A percentile compares a stretch with the other conserved stretches of the same genome.
phyloP scores from a whole-genome alignment of 2,888 invertebrate species.

The Lycia hirtaria region DNA sequence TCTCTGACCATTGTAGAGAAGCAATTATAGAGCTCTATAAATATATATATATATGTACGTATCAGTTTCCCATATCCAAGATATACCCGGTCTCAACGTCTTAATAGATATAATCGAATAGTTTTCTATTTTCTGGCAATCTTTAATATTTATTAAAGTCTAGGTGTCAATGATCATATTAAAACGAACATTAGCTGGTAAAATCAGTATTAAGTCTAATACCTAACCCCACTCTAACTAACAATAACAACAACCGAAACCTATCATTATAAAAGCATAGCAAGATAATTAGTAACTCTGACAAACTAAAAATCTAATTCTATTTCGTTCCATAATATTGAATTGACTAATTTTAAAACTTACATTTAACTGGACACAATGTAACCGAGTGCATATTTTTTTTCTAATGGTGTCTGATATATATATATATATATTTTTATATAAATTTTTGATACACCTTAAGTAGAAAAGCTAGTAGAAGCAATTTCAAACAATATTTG shows the following conservation, averaged over 20 bases:
- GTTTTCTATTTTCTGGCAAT: not conserved
- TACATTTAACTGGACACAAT: constrained; percentile 73
- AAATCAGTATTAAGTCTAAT: constrained; percentile 54
- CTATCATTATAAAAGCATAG: constrained; percentile 66
- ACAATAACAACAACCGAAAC: constrained; percentile 70
- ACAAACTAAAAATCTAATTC: constrained; percentile 57
- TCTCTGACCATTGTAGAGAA: too few relatives aligned
- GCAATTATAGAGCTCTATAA: too few relatives aligned
- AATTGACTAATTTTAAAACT: constrained; percentile 78
- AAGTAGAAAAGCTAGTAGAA: constrained; percentile 69
- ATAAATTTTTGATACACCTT: constrained; percentile 57
- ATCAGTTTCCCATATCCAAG: too few relatives aligned
- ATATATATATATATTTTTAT: too few relatives aligned
- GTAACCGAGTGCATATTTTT: constrained; percentile 60
- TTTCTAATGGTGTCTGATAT: constrained; percentile 41
- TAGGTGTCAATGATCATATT: constrained; percentile 26
- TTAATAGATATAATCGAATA: constrained; percentile 25
- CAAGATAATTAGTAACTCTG: constrained; percentile 61
- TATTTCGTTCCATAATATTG: constrained; percentile 68
- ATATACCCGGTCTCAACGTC: not conserved
- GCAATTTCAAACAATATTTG: constrained; percentile 67
- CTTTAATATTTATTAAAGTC: not conserved
- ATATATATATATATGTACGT: too few relatives aligned
- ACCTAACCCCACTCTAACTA: constrained; percentile 73
- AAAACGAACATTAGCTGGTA: constrained; percentile 22